Conservation (phyloP, 2,797 vertebrate species). For the Microchirus variegatus region DNA sequence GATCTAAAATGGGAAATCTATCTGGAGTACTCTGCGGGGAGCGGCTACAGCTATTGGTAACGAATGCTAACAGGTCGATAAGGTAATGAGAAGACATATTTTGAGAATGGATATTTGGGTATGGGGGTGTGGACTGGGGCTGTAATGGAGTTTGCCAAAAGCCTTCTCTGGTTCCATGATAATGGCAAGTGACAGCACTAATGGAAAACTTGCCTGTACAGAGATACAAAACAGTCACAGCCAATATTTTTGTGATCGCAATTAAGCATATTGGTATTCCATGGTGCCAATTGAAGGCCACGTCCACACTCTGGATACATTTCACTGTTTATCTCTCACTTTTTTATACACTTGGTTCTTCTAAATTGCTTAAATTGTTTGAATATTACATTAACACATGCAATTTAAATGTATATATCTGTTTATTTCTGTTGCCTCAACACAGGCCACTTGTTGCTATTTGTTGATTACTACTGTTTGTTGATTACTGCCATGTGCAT, state of each 20-base stretch:
- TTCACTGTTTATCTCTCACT: too few species aligned
- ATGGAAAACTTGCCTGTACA: conserved; percentile 62
- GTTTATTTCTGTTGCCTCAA: too few species aligned
- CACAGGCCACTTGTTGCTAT: too few species aligned
- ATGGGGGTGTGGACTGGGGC: conserved; percentile 35
- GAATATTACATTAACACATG: too few species aligned
- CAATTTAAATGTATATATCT: too few species aligned
- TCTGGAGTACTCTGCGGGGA: conserved; percentile 75
- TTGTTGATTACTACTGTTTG: too few species aligned
- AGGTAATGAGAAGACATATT: conserved; percentile 79
- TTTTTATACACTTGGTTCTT: too few species aligned
- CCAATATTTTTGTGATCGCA: conserved; percentile 29
- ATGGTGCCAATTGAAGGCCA: too few species aligned
- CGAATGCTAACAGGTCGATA: conserved; percentile 74
- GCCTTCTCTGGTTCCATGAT: conserved; percentile 64
- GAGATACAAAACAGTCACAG: conserved; percentile 49
- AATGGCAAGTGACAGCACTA: conserved; percentile 63
- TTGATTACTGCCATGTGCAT: too few species aligned
- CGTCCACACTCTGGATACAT: too few species aligned
- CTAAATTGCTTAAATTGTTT: too few species aligned
- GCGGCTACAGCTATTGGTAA: conserved; percentile 70
- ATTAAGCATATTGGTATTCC: too few species aligned
- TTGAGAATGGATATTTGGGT: conserved; percentile 77
- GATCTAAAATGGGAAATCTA: conserved; percentile 84
- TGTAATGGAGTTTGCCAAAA: conserved; percentile 74